A percentile compares a stretch with the other conserved stretches of the same genome.
Evolutionary conservation across 2,888 invertebrate genomes (phyloP).

Genomic region (Steromphala cineraria): DNA sequence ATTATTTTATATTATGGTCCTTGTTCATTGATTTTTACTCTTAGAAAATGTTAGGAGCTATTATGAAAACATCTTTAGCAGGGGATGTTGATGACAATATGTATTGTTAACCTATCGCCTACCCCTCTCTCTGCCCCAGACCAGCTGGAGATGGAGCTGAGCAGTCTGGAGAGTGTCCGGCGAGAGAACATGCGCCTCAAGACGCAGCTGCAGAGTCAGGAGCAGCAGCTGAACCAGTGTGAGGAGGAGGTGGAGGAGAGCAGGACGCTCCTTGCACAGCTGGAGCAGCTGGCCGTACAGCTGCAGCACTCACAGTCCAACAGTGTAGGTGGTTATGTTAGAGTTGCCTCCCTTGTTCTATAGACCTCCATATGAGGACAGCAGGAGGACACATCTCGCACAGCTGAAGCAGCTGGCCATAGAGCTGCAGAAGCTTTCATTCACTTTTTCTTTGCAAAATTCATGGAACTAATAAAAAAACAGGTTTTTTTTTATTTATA

Average conservation of each 20-base stretch:
- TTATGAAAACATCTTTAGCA: too few species aligned
- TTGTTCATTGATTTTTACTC: too few species aligned
- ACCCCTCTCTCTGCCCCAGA: conserved; percentile 28
- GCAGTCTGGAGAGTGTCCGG: conserved; percentile 46
- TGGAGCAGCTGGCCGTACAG: conserved; percentile 57
- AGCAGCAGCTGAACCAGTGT: conserved; percentile 51
- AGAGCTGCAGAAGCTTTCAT: too few species aligned
- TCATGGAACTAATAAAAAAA: too few species aligned
- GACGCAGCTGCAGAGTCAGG: conserved; percentile 49
- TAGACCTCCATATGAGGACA: neutral
- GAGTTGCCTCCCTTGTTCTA: neutral
- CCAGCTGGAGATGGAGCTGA: conserved; percentile 50
- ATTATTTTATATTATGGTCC: too few species aligned
- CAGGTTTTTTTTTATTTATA: neutral
- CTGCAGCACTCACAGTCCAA: neutral
- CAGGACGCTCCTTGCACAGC: conserved; percentile 55
- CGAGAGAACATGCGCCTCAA: conserved; percentile 55
- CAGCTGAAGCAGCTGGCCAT: too few species aligned
- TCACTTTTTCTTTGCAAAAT: too few species aligned
- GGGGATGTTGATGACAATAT: too few species aligned
- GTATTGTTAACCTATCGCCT: too few species aligned
- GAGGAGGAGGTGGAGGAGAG: conserved; percentile 65
- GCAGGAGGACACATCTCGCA: too few species aligned
- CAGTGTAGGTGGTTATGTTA: neutral
- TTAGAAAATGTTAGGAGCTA: too few species aligned